Evolutionary conservation across 2,888 invertebrate genomes (phyloP).

Genomic region (Mimumesa dahlbomi): DNA sequence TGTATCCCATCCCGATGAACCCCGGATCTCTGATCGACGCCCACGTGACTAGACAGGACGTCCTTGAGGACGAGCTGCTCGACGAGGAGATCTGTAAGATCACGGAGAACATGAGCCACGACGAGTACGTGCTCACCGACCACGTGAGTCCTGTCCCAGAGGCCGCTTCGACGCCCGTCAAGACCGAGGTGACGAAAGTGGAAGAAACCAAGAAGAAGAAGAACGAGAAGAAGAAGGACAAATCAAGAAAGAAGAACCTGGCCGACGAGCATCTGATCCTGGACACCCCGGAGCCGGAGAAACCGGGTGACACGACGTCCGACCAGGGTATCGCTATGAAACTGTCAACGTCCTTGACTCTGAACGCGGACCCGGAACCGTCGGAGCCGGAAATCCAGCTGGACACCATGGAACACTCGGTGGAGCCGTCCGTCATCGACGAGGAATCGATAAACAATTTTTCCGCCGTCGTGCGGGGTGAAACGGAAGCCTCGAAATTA

Average conservation of each 20-base stretch:
- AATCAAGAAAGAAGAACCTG: constrained; percentile 67
- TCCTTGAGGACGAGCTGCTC: constrained; percentile 75
- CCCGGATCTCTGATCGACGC: constrained; percentile 30
- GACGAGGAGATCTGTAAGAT: constrained; percentile 79
- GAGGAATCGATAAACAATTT: too few species aligned
- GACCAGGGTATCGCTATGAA: constrained; percentile 2
- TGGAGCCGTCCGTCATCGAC: too few species aligned
- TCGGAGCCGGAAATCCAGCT: neutral
- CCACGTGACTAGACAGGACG: constrained; percentile 56
- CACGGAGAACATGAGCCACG: constrained; percentile 79
- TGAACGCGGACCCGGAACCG: neutral
- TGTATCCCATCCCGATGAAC: neutral
- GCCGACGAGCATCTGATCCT: constrained; percentile 70
- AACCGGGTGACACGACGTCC: constrained; percentile 1
- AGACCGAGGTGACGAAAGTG: constrained; percentile 13
- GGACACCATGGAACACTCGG: neutral
- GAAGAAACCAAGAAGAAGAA: constrained; percentile 28
- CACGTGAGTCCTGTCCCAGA: constrained; percentile 73
- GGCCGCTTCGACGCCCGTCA: constrained; percentile 63
- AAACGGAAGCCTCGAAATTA: too few species aligned
- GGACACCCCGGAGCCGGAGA: constrained; percentile 40
- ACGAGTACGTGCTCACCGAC: constrained; percentile 78
- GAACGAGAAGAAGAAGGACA: constrained; percentile 43
- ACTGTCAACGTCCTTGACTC: neutral
- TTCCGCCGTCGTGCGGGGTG: too few species aligned